Conservation (phyloP, 2,797 vertebrate genomes). For the Eupleurogrammus muticus region DNA sequence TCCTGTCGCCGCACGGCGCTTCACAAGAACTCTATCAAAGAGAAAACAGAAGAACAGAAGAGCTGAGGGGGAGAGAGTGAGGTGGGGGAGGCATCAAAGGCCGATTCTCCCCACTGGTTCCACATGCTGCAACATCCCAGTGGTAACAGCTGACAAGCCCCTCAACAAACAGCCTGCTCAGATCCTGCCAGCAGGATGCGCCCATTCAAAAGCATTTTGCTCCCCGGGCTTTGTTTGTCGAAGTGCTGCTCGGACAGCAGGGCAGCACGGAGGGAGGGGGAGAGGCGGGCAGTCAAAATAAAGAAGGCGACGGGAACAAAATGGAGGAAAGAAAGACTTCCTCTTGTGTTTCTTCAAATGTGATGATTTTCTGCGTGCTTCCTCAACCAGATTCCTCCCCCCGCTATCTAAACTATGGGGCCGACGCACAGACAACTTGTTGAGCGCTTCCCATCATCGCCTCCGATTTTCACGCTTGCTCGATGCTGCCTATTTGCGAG, state of each 20-base stretch:
- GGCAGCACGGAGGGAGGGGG: conserved; percentile 48
- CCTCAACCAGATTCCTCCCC: neutral
- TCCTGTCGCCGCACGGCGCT: conserved; percentile 76
- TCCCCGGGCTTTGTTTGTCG: conserved; percentile 78
- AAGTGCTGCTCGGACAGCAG: conserved; percentile 76
- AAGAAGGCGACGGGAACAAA: conserved; percentile 19
- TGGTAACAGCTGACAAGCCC: conserved; percentile 78
- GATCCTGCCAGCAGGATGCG: conserved; percentile 81
- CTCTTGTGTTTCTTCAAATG: neutral
- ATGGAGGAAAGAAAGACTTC: neutral
- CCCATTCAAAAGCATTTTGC: conserved; percentile 74
- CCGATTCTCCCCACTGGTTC: conserved; percentile 76
- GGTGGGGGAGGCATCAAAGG: conserved; percentile 76
- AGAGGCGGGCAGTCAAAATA: conserved; percentile 33
- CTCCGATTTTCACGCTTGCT: neutral
- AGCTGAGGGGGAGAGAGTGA: conserved; percentile 59
- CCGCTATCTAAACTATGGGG: neutral
- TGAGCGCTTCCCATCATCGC: conserved; percentile 8
- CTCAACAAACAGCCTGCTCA: conserved; percentile 81
- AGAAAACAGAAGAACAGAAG: conserved; percentile 57
- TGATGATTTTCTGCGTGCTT: neutral
- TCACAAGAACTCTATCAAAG: conserved; percentile 81
- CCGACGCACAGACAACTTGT: conserved; percentile 9
- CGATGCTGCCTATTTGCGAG: neutral
- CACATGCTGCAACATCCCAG: conserved; percentile 72